These are phyloP conservation scores for Hydriomena furcata DNA, from an alignment of 2,888 invertebrate genomes.

Conservation along the genomic window DNA sequence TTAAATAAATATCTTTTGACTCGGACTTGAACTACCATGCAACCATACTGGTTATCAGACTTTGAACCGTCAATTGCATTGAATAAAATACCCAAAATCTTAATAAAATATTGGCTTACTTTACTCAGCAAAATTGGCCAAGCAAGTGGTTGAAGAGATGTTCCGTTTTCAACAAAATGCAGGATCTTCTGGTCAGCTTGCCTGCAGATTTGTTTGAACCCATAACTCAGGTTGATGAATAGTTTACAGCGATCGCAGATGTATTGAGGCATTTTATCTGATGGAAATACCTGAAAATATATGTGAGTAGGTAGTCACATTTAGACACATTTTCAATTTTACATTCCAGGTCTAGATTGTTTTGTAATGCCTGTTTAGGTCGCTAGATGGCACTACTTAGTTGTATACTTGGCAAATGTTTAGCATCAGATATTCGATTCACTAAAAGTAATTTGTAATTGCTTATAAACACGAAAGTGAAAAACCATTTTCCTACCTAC, in stretches of 20 bases:
- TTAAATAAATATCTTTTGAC: no score
- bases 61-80: no score
- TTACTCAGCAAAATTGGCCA: conserved; percentile 70
- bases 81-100: no score
- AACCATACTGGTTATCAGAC: no score
- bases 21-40: no score
- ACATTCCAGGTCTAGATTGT: no score
- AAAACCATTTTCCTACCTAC: no score
- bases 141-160: conserved; percentile 78
- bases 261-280: conserved; percentile 89
- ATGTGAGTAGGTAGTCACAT: no score
- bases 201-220: conserved; percentile 90
- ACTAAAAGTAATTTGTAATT: no score
- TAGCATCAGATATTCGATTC: no score
- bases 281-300: conserved; percentile 80
- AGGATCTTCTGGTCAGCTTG: conserved; percentile 88
- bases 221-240: conserved; percentile 87
- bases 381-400: conserved; percentile 43
- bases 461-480: no score
- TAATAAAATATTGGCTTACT: conserved; percentile 54
- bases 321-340: no score
- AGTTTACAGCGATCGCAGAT: conserved; percentile 88
- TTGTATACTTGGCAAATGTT: background rate
- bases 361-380: background rate
- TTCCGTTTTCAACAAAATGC: conserved; percentile 86